phyloP scores from a whole-genome alignment of 1,140 invertebrate species.

The Chironomus striatipennis region DNA sequence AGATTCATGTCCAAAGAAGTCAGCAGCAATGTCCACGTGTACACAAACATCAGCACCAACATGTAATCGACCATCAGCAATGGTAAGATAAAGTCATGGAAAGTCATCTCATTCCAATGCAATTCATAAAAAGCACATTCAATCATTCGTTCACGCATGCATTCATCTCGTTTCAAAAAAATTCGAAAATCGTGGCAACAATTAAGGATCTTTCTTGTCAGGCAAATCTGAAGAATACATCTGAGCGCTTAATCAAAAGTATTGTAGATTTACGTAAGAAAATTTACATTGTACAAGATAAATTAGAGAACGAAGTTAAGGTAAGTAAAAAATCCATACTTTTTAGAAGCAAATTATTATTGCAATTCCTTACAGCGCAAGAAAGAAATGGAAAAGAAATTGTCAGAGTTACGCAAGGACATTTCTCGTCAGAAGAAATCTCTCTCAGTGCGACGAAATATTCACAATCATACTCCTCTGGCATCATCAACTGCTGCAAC shows the following conservation, averaged over 20 bases:
- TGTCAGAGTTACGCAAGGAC: slow-evolving; percentile 5
- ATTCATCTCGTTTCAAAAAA: not conserved
- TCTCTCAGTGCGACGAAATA: slow-evolving; percentile 10
- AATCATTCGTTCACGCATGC: slow-evolving; percentile 17
- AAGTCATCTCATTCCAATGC: slow-evolving; percentile 7
- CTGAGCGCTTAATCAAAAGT: slow-evolving; percentile 18
- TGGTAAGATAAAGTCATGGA: not conserved
- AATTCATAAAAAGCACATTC: not conserved
- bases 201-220: slow-evolving; percentile 18
- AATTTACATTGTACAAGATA: slow-evolving; percentile 18
- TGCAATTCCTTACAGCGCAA: not conserved
- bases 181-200: not conserved
- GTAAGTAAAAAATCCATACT: not conserved
- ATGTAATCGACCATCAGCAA: not conserved
- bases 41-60: not conserved
- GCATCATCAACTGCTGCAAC: not conserved
- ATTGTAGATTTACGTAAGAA: slow-evolving; percentile 20
- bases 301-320: slow-evolving; percentile 8
- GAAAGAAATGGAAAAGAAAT: slow-evolving; percentile 20
- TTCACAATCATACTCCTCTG: slow-evolving; percentile 16
- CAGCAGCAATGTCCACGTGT: not conserved
- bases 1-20: slow-evolving; percentile 6
- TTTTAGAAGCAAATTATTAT: not conserved
- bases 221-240: slow-evolving; percentile 19
- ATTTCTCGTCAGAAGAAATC: slow-evolving; percentile 22